Conservation (phyloP, 92 coral and sea anemone genomes). For the Zoanthus sociatus region DNA sequence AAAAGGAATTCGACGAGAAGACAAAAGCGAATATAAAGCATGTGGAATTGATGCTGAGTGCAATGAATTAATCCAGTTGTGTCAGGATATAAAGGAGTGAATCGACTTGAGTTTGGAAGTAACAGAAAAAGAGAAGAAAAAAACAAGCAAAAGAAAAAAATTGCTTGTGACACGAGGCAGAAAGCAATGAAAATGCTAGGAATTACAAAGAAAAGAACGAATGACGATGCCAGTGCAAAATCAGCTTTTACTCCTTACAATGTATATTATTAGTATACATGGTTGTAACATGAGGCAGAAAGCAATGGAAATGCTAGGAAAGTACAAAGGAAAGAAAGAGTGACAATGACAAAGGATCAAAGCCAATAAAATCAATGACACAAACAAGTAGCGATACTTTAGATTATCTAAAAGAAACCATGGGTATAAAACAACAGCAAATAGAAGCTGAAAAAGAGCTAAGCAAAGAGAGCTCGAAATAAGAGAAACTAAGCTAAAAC, state of each 20-base stretch:
- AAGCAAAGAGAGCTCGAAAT: conserved; percentile 45
- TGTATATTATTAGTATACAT: too few species aligned
- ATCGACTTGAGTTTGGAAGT: conserved; percentile 47
- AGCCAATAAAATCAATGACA: conserved; percentile 37
- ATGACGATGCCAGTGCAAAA: too few species aligned
- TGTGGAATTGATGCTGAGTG: not conserved
- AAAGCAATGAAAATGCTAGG: conserved; percentile 49
- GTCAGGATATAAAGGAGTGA: conserved; percentile 13
- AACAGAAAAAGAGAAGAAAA: conserved; percentile 48
- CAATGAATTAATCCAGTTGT: too few species aligned
- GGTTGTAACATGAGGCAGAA: conserved; percentile 53
- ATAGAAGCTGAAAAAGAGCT: conserved; percentile 41
- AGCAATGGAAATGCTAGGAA: conserved; percentile 45
- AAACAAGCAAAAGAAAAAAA: conserved; percentile 48
- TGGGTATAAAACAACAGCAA: conserved; percentile 43
- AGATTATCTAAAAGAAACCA: conserved; percentile 45
- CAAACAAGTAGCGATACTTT: conserved; percentile 50
- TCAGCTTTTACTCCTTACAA: too few species aligned
- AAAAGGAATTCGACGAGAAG: not conserved
- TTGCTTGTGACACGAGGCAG: conserved; percentile 53
- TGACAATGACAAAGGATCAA: conserved; percentile 40
- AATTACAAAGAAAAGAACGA: conserved; percentile 53
- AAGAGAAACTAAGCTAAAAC: conserved; percentile 43
- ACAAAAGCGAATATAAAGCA: not conserved
- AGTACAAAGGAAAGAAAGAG: conserved; percentile 47